Evolutionary conservation across 2,888 invertebrate genomes (phyloP), one percentile per base, ranked within the genome.

Genomic region (Aspidapion aeneum): DNA sequence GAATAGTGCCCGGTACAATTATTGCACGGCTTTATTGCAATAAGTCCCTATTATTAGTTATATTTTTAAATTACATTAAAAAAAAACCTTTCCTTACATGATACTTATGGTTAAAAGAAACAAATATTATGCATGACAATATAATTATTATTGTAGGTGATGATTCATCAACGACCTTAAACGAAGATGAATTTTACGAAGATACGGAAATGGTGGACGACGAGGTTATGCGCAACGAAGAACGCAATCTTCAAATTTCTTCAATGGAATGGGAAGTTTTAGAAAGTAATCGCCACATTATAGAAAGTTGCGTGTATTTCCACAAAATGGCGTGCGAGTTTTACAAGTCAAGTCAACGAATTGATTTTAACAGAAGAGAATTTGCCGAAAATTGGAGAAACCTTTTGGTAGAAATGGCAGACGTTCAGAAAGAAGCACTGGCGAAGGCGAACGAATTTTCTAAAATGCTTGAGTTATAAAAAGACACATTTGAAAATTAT

Each of bases 281-380:
- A 58, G 96, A 98, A 78, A 90, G 90, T 77, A 96, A 96, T 83
- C 90, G 92, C 78, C 85, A 86, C 64, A 85, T 93, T 64, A 86
- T 88, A 68, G 90, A 91, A 77, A 88, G 87, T 77, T 83, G 90
- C 74, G 86, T 87, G 71, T 86, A 86, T 76, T 89, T 90, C 75
- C 83, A 88, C 73, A 87, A 89, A 74, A 90, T 93, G 79, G 88
- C 89, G 74, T 82, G 83, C 76, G 88, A 86, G 69, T 84, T 96
- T 65, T 87, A 94, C 72, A 86, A 87, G 73, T 86, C 90, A 80
- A 93, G 94, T 20, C 87, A 93, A 71, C 91, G 92, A 78, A 94
- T 94, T 48, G 95, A 95, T 79, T 96, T 96, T 81, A 96, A 96
- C 82, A 94, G 94, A 81, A 93, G 68, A 21, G 73, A 75, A 35